Evolutionary conservation across 2,888 invertebrate species (phyloP).

Genomic region (Criorhina ranunculi): DNA sequence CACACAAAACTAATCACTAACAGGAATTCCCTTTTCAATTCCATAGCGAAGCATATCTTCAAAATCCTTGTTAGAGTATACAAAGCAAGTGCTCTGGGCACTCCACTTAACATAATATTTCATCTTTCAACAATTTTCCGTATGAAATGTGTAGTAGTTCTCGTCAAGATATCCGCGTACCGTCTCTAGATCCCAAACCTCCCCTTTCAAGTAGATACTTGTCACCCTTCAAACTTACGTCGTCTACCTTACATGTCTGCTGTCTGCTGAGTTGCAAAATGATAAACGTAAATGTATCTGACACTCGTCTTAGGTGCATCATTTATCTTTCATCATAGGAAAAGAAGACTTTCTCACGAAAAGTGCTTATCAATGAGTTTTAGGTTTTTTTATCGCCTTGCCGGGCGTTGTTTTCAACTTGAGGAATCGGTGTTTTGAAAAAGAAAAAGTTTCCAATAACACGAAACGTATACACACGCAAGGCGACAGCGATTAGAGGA

Average conservation of each 20-base stretch:
- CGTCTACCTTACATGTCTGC: background rate
- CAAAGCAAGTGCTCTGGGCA: no score
- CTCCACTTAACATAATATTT: no score
- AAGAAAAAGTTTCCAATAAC: conserved; percentile 33
- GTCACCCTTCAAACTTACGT: conserved; percentile 17
- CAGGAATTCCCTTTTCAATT: no score
- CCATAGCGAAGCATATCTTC: no score
- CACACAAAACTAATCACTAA: no score
- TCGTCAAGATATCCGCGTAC: background rate
- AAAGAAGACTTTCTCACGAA: conserved; percentile 51
- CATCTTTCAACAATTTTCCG: no score
- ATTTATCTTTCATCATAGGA: conserved; percentile 40
- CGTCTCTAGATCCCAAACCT: no score
- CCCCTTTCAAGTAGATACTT: background rate
- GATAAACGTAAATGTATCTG: conserved; percentile 50
- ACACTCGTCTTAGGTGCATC: conserved; percentile 20
- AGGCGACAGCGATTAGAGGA: conserved; percentile 1
- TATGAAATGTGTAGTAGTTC: background rate
- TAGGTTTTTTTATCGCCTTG: conserved; percentile 25
- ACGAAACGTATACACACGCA: conserved; percentile 23
- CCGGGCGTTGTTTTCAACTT: conserved; percentile 30
- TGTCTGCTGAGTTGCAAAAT: conserved; percentile 41
- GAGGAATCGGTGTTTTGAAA: conserved; percentile 12
- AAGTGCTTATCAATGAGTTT: conserved; percentile 44
- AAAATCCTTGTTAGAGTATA: no score